Conservation (phyloP, 1,140 invertebrate genomes). For the Drosophila quadrilineata region DNA sequence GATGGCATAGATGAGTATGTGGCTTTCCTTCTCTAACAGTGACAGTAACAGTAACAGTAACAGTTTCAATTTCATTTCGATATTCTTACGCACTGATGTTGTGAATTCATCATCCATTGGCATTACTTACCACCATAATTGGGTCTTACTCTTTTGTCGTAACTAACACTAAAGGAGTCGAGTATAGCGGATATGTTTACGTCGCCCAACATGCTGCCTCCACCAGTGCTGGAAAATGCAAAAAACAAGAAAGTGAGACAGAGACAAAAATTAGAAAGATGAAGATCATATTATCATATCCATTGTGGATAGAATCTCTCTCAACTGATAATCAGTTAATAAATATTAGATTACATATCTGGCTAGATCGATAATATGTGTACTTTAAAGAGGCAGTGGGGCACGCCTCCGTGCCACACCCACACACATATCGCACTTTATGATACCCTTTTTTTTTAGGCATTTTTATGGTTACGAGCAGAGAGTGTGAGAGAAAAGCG, state of each 20-base stretch:
- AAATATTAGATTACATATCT: too few species aligned
- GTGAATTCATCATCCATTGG: too few species aligned
- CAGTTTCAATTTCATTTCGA: too few species aligned
- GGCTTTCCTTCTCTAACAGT: too few species aligned
- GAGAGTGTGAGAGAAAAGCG: too few species aligned
- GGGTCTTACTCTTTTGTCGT: slow-evolving; percentile 98
- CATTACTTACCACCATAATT: slow-evolving; percentile 96
- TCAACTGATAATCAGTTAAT: too few species aligned
- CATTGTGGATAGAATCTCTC: too few species aligned
- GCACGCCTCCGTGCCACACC: not conserved
- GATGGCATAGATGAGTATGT: too few species aligned
- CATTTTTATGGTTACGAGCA: slow-evolving; percentile 20
- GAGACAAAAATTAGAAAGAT: not conserved
- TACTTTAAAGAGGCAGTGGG: not conserved
- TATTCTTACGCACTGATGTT: too few species aligned
- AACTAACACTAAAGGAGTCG: slow-evolving; percentile 95
- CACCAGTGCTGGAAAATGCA: slow-evolving; percentile 83
- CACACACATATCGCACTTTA: slow-evolving; percentile 27
- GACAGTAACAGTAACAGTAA: too few species aligned
- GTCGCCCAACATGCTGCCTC: slow-evolving; percentile 91
- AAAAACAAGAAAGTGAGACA: not conserved
- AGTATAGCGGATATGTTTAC: slow-evolving; percentile 96
- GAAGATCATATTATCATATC: too few species aligned
- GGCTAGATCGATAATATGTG: slow-evolving; percentile 4
- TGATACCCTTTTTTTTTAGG: slow-evolving; percentile 9